Evolutionary conservation across 53 echinoderm and acorn worm genomes (phyloP), one percentile per base, ranked within the genome.

Genomic region (Antedon mediterranea): DNA sequence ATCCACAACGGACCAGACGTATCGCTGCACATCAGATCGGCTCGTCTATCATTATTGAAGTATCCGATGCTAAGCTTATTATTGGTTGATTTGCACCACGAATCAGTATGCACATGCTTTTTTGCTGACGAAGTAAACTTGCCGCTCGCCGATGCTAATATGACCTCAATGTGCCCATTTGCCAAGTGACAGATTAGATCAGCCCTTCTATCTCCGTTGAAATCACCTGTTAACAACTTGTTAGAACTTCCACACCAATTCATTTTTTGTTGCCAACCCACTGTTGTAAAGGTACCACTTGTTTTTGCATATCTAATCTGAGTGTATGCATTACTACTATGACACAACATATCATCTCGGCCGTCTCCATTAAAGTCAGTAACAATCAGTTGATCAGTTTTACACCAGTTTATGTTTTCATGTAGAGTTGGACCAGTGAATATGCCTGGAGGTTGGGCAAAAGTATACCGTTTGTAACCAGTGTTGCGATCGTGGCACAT

Each of bases 291-390:
- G 3, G 15, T 57, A 6, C 57, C 57, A 57, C 23, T 26, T 18
- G 9, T 13, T 13, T 80, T 80, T 14, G 80, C 80, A 23, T 73
- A 28, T 7, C 73, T 28, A 27, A 80, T 73, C 73, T 43, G 33
- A 33, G 32, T 80, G 37, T 80, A 72, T 15, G 73, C 80, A 6
- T 20, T 28, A 0, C 11, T 3, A 4, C 73, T 73, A 28, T 80
- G 80, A 73, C 73, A 80, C 33, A 80, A 28, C 73, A 73, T 8
- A 31, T 80, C 80, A 80, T 73, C 73, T 30, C 42, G 72, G 26
- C 73, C 80, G 31, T 80, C 80, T 28, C 73, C 80, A 28, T 80
- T 80, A 41, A 80, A 32, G 29, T 80, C 80, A 30, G 29, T 73
- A 73, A 80, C 34, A 15, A 73, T 29, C 29, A 80, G 43, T 71